phyloP scores from a whole-genome alignment of 2,113 vertebrate genomes.

The Takifugu flavidus region DNA sequence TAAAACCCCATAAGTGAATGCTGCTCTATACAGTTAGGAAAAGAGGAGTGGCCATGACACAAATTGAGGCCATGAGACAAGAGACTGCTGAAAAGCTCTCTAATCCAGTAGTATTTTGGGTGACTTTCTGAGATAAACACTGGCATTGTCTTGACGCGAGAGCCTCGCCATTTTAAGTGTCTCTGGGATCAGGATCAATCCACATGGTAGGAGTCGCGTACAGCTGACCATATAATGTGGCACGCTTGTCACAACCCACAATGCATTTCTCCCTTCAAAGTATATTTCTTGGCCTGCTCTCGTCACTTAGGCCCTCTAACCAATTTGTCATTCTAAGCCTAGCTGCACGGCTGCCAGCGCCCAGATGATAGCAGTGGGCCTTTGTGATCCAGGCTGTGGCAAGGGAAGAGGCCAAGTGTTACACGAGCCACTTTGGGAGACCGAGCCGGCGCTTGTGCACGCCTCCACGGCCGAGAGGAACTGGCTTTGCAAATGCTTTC shows the following conservation, averaged over 20 bases:
- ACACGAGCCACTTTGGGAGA: conserved; percentile 69
- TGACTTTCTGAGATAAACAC: conserved; percentile 67
- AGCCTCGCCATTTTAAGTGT: conserved; percentile 54
- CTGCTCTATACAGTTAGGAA: conserved; percentile 17
- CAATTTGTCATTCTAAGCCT: conserved; percentile 80
- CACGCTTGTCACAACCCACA: conserved; percentile 63
- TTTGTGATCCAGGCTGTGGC: conserved; percentile 76
- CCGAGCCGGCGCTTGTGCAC: conserved; percentile 59
- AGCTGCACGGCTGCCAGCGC: conserved; percentile 67
- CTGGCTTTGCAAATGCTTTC: conserved; percentile 72
- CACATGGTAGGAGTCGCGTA: conserved; percentile 49
- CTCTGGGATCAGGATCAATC: conserved; percentile 65
- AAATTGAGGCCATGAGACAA: conserved; percentile 56
- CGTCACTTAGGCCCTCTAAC: conserved; percentile 70
- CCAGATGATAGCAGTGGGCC: conserved; percentile 74
- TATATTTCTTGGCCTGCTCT: conserved; percentile 71
- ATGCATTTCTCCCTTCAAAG: conserved; percentile 69
- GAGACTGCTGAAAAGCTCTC: conserved; percentile 56
- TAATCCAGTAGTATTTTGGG: conserved; percentile 67
- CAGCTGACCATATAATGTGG: conserved; percentile 71
- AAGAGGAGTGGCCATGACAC: conserved; percentile 22
- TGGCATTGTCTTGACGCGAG: conserved; percentile 61
- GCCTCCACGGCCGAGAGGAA: conserved; percentile 68
- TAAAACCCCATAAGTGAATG: too few species aligned
- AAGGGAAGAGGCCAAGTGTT: conserved; percentile 78